Conservation (phyloP, 2,113 vertebrate species). For the mouse (Mus musculus) region GRCm39 chr16:93839501-93840000, state of each 20-base stretch:
- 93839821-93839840: rapidly evolving
- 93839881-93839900: neutral
- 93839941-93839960: neutral
- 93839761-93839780: rapidly evolving
- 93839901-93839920: neutral
- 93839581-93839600: rapidly evolving
- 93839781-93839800: too few species aligned
- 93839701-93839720: rapidly evolving
- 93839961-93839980: neutral
- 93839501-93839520: neutral
- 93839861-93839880: neutral
- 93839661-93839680: too few species aligned
- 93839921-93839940: neutral
- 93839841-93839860: neutral
- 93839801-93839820: neutral
- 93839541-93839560: neutral
- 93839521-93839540: neutral
- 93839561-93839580: neutral
- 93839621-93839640: neutral
- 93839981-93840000: neutral
- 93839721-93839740: neutral
- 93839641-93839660: rapidly evolving
- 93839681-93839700: rapidly evolving
- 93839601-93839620: neutral
- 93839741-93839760: rapidly evolving